Evolutionary conservation across 2,888 invertebrate genomes (phyloP), one percentile per base, ranked within the genome.

Genomic region (Agrypnus murinus): DNA sequence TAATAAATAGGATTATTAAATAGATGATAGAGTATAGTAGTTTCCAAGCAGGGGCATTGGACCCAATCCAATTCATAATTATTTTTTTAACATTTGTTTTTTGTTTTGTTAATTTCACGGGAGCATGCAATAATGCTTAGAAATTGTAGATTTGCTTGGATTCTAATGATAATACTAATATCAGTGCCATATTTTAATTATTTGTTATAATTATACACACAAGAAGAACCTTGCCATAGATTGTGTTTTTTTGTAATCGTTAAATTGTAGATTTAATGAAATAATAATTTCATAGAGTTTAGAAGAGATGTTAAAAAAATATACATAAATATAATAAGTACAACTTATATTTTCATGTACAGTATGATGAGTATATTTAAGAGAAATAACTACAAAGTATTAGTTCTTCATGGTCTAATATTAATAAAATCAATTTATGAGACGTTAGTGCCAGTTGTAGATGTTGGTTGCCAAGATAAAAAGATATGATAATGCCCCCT

Each of bases 141-240:
- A 55, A 36, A 2, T 36, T 55, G 36, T 17, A 36, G 17, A 14
- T 36, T 45, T 38, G 58, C 57, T 53, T 65, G 55, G 31, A 58
- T 43, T 53, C 46, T 60, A 53, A 66, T 50, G 57, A 64, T n/a
- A n/a, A n/a, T 63, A 67, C 58, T 71, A 71, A 71, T 69, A 59
- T 65, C 43, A 57, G 75, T 75, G 75, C 75, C 75, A 75, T 75
- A 75, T 72, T 73, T 68, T 66, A 65, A 67, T 70, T 66, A n/a
- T 73, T 71, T 66, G 46, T 45, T 69, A 59, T 17, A 60, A n/a
- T n/a, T n/a, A n/a, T n/a, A n/a, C n/a, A n/a, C n/a, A n/a, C n/a
- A n/a, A n/a, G n/a, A n/a, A 62, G 57, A 65, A 73, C 73, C 76
- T 76, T 76, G 76, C 76, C 76, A 74, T 72, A 69, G 58, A 58